Percentiles rank a stretch among this genome's conserved stretches.
phyloP scores from a whole-genome alignment of 2,113 vertebrate species.

The Leucoraja erinaceus region DNA sequence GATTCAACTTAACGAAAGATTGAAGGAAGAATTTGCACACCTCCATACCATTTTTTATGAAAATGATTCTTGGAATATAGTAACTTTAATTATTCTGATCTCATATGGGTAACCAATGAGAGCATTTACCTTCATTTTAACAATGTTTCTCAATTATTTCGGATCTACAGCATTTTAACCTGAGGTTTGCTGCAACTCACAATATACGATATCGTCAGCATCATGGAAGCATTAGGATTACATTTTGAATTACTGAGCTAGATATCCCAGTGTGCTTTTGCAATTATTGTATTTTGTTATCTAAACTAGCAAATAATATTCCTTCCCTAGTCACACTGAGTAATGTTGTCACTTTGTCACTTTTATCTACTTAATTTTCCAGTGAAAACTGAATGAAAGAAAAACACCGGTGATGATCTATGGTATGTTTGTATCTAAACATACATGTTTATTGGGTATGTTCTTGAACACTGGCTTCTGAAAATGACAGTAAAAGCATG shows the following conservation, averaged over 20 bases:
- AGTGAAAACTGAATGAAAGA: not conserved
- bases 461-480: not conserved
- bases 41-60: not conserved
- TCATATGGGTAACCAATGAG: not conserved
- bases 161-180: not conserved
- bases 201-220: not conserved
- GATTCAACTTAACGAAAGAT: no score
- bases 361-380: not conserved
- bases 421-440: not conserved
- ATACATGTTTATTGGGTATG: not conserved
- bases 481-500: not conserved
- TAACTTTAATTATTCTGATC: not conserved
- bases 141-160: not conserved
- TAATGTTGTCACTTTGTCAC: not conserved
- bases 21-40: not conserved
- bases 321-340: not conserved
- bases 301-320: not conserved
- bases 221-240: not conserved
- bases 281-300: not conserved
- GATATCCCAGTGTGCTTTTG: not conserved
- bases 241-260: not conserved
- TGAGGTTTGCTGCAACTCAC: slow-evolving; percentile 11
- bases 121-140: not conserved
- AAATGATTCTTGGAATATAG: not conserved
- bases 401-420: not conserved